These are phyloP conservation scores for Maniola jurtina DNA, from an alignment of 1,140 invertebrate species.

Conservation along the genomic window DNA sequence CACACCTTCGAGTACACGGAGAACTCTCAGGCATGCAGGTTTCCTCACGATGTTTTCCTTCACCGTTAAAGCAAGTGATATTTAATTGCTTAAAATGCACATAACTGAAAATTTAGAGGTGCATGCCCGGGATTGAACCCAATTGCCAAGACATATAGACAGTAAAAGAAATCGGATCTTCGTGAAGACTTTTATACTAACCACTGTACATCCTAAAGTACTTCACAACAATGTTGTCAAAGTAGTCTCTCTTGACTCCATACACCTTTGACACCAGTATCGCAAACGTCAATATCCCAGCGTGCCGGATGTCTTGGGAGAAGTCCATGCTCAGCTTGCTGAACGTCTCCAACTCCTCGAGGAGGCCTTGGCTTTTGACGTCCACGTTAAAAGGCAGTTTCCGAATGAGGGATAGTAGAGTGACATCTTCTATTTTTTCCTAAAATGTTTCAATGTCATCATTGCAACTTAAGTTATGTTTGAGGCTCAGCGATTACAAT, in stretches of 20 bases:
- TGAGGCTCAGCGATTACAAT: too few species aligned
- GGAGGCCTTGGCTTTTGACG: constrained; percentile 63
- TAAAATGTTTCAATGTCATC: constrained; percentile 29
- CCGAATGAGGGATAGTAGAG: constrained; percentile 58
- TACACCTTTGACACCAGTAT: constrained; percentile 85
- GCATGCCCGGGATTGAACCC: too few species aligned
- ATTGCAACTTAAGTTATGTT: neutral
- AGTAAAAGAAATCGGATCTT: too few species aligned
- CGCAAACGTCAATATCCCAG: constrained; percentile 84
- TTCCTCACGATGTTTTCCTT: too few species aligned
- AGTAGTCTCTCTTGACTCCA: constrained; percentile 79
- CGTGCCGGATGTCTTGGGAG: constrained; percentile 80
- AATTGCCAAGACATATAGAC: too few species aligned
- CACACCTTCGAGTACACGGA: too few species aligned
- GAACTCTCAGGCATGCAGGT: too few species aligned
- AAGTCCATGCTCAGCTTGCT: constrained; percentile 63
- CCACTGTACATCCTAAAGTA: constrained; percentile 82
- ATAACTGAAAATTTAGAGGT: too few species aligned
- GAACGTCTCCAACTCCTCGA: constrained; percentile 64
- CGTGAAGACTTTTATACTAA: too few species aligned
- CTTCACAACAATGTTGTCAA: constrained; percentile 84
- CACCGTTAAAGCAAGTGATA: too few species aligned
- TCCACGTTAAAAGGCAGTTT: constrained; percentile 72
- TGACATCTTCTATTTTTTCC: constrained; percentile 63
- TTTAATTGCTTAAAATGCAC: too few species aligned